These are phyloP conservation scores for Trachelus tabidus DNA, from an alignment of 2,888 invertebrate genomes.

Conservation along the genomic window DNA sequence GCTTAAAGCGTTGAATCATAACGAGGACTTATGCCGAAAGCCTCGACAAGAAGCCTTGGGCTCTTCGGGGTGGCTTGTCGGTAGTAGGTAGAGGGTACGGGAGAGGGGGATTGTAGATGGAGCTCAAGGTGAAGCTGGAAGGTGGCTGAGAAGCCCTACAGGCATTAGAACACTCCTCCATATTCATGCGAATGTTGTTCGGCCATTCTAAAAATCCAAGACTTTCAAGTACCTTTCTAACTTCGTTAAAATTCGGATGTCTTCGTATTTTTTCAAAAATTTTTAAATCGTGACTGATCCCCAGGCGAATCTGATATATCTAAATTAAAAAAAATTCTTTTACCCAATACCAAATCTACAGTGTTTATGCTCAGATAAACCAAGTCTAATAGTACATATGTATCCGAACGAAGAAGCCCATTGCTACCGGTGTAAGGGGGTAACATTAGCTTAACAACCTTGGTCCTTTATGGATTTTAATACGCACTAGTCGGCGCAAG, in stretches of 20 bases:
- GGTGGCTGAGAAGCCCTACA: slow-evolving; percentile 24
- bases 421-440: too few relatives aligned
- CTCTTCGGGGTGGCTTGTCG: slow-evolving; percentile 6
- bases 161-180: slow-evolving; percentile 55
- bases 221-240: background rate
- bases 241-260: too few relatives aligned
- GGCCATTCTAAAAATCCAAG: slow-evolving; percentile 35
- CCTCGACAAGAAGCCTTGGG: slow-evolving; percentile 42
- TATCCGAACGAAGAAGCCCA: too few relatives aligned
- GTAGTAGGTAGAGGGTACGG: too few relatives aligned
- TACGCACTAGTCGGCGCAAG: slow-evolving; percentile 30
- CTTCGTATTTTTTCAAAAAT: too few relatives aligned
- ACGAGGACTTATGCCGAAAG: slow-evolving; percentile 63
- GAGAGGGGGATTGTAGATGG: background rate
- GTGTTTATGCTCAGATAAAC: too few relatives aligned
- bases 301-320: too few relatives aligned
- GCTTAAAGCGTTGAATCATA: slow-evolving; percentile 66
- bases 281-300: too few relatives aligned
- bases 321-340: too few relatives aligned
- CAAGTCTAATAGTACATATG: too few relatives aligned
- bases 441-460: too few relatives aligned
- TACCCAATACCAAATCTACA: too few relatives aligned
- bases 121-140: slow-evolving; percentile 26
- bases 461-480: slow-evolving; percentile 44
- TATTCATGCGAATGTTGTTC: slow-evolving; percentile 53